phyloP scores from a whole-genome alignment of 92 coral and sea anemone genomes.

The Muricea muricata region DNA sequence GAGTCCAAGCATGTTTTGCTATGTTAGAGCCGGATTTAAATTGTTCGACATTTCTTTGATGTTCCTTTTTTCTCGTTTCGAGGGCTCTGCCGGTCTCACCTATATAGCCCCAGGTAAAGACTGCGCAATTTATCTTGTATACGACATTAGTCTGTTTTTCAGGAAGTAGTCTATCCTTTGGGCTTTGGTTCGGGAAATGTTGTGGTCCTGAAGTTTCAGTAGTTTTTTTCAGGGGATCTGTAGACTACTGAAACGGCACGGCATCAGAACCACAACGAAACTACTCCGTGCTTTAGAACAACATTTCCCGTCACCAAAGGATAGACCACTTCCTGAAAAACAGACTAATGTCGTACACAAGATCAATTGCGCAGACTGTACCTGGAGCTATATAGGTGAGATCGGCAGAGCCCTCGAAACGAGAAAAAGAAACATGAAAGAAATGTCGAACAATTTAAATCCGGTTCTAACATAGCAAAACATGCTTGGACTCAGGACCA shows the following conservation, averaged over 20 bases:
- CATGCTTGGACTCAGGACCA: too few species aligned
- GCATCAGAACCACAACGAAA: too few species aligned
- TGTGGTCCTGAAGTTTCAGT: too few species aligned
- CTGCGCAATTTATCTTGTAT: neutral
- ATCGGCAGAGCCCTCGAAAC: neutral
- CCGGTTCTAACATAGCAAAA: too few species aligned
- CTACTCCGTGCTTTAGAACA: too few species aligned
- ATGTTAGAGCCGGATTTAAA: conserved; percentile 16
- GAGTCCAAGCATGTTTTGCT: conserved; percentile 41
- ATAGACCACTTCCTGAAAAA: too few species aligned
- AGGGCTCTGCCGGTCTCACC: neutral
- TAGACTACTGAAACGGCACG: too few species aligned
- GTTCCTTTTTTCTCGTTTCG: conserved; percentile 11
- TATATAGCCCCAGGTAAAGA: neutral
- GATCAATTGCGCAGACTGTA: too few species aligned
- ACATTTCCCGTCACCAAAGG: too few species aligned
- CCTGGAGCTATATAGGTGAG: neutral
- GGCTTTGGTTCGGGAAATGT: neutral
- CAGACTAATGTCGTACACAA: too few species aligned
- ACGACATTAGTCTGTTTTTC: conserved; percentile 9
- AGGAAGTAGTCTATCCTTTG: neutral
- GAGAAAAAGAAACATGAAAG: neutral
- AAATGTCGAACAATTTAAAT: neutral
- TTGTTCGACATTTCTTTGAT: neutral
- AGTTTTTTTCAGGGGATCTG: too few species aligned